These are phyloP conservation scores for Eremophila alpestris DNA, from an alignment of 2,797 vertebrate species.

Conservation along the genomic window DNA sequence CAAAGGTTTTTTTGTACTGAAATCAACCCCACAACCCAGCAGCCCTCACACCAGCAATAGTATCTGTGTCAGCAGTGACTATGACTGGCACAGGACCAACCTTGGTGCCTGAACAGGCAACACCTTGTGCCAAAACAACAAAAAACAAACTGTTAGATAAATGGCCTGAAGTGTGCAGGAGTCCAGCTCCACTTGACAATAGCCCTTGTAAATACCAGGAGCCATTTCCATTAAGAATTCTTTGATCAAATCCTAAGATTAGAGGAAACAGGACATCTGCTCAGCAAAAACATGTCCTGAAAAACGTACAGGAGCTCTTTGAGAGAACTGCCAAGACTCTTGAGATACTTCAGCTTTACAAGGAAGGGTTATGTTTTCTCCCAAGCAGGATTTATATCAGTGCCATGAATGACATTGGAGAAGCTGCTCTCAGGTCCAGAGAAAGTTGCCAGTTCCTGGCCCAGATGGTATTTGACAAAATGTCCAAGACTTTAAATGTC, in stretches of 20 bases:
- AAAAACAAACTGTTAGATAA: background rate
- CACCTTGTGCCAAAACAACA: background rate
- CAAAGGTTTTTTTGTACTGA: background rate
- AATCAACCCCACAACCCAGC: background rate
- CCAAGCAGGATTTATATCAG: background rate
- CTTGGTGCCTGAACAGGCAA: background rate
- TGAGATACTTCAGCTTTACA: background rate
- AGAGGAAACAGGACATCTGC: background rate
- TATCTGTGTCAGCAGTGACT: background rate
- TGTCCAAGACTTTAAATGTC: background rate
- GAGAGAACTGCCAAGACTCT: background rate
- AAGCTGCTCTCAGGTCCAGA: background rate
- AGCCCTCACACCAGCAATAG: background rate
- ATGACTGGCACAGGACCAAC: background rate
- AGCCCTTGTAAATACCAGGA: background rate
- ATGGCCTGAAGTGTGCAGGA: background rate
- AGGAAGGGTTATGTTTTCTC: background rate
- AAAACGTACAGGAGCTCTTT: background rate
- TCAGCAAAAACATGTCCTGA: background rate
- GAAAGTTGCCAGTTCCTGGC: background rate
- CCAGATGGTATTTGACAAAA: background rate
- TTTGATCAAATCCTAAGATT: slow-evolving; percentile 6
- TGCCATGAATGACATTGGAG: background rate
- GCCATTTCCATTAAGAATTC: background rate
- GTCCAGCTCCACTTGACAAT: background rate